phyloP scores from a whole-genome alignment of 2,113 vertebrate species.

The Chaetops frenatus region DNA sequence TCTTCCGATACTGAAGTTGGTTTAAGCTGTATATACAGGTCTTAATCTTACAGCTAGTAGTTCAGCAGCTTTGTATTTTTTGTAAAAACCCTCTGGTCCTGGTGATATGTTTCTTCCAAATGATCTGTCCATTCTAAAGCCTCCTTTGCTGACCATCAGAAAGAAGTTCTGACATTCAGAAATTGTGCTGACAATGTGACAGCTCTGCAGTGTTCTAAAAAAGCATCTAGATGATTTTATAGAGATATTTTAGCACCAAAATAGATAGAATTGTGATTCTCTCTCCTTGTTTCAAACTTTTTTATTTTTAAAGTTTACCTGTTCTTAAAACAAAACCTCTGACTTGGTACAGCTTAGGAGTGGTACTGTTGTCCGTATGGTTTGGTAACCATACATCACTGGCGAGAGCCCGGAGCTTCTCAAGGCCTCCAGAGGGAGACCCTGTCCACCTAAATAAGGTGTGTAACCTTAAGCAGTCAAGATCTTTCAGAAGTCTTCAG shows the following conservation, averaged over 20 bases:
- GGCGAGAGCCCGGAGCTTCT: neutral
- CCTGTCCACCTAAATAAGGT: neutral
- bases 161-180: neutral
- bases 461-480: neutral
- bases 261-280: neutral
- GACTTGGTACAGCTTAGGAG: neutral
- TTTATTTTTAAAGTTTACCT: neutral
- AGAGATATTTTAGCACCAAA: neutral
- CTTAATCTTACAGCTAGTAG: neutral
- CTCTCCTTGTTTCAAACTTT: neutral
- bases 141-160: neutral
- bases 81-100: neutral
- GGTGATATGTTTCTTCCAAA: neutral
- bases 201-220: neutral
- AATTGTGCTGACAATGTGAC: neutral
- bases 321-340: neutral
- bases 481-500: neutral
- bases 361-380: neutral
- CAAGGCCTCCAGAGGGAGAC: conserved; percentile 41
- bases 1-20: neutral
- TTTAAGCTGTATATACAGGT: neutral
- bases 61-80: neutral
- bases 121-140: neutral
- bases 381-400: neutral
- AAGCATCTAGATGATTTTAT: neutral